Base-by-base conservation (phyloP, 2,113 vertebrate genomes). In the Sander vitreus region DNA sequence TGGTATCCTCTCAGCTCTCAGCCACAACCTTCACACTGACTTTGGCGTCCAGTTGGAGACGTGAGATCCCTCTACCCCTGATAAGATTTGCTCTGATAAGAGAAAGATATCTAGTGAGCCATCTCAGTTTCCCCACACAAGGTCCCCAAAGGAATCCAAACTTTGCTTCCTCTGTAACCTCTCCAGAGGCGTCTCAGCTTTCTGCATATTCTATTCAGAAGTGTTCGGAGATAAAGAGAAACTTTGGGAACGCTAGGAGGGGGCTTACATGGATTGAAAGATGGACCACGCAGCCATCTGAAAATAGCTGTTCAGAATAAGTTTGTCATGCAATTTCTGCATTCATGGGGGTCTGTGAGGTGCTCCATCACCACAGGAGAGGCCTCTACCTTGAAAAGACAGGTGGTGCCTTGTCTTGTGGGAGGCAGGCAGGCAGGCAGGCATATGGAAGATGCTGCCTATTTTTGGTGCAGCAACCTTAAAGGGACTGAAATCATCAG, bases 331-430 rank as follows among this genome's bases (percentile, higher is more conserved):
- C 67, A 76, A 47, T 65, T 78, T 68, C 36, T 67, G 73, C 60
- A 76, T 81, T 83, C 74, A 62, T 10, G 16, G 50, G 63, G 21
- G 47, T 84, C 85, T 73, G 65, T 15, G 12, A 76, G 67, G 85
- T 82, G 57, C 75, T 88, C 66, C 67, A 67, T 87, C 91, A 81
- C 65, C 73, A 54, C 65, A 16, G 45, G 80, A 77, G 58, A 80
- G 60, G 58, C 30, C 48, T 10, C 75, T 60, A 60, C 85, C 81
- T 85, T 86, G 89, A 82, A 55, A 83, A 88, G 92, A 93, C 78
- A 62, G 79, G 88, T 89, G 68, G 53, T 0, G 5, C 63, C 33
- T 80, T 75, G 66, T 67, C 58, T 75, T 54, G 55, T 79, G 73
- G 78, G 80, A 89, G 70, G 62, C 74, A 54, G 66, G 71, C 5